A percentile compares a stretch with the other conserved stretches of the same genome.
Evolutionary conservation across 2,888 invertebrate genomes (phyloP).

Genomic region (Nomada ruficornis): DNA sequence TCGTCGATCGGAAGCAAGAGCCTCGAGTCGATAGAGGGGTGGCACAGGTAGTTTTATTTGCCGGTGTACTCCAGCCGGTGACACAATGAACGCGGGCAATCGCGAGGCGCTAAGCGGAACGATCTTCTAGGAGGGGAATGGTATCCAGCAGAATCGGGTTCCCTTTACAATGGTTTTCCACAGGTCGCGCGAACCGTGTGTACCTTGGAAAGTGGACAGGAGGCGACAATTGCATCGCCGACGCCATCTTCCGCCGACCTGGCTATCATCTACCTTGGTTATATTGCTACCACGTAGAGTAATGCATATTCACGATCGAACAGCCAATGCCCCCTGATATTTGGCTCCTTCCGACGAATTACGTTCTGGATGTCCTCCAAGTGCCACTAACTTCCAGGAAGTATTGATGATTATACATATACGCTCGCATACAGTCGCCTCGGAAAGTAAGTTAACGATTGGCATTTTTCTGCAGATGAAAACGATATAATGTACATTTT

Average conservation of each 20-base stretch:
- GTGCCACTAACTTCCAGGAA: not conserved
- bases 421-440: not conserved
- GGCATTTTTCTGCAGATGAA: too few species aligned
- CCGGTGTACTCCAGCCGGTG: not conserved
- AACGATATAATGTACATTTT: too few species aligned
- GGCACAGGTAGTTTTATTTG: slow-evolving; percentile 19
- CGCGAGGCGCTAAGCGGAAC: slow-evolving; percentile 18
- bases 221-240: slow-evolving; percentile 24
- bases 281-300: slow-evolving; percentile 14
- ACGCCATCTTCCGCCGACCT: not conserved
- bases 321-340: slow-evolving; percentile 15
- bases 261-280: not conserved
- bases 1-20: not conserved
- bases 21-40: not conserved
- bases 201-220: not conserved
- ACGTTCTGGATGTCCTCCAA: slow-evolving; percentile 5
- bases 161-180: slow-evolving; percentile 27
- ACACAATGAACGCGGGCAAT: slow-evolving; percentile 38
- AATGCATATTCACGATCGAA: slow-evolving; percentile 19
- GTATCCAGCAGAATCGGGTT: slow-evolving; percentile 17
- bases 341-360: slow-evolving; percentile 29
- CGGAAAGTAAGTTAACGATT: too few species aligned
- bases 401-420: not conserved
- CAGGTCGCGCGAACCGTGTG: not conserved
- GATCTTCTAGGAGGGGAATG: slow-evolving; percentile 26